A percentile compares a stretch with the other conserved stretches of the same genome.
Evolutionary conservation across 2,888 invertebrate genomes (phyloP).

Genomic region (Megamerina dolium): DNA sequence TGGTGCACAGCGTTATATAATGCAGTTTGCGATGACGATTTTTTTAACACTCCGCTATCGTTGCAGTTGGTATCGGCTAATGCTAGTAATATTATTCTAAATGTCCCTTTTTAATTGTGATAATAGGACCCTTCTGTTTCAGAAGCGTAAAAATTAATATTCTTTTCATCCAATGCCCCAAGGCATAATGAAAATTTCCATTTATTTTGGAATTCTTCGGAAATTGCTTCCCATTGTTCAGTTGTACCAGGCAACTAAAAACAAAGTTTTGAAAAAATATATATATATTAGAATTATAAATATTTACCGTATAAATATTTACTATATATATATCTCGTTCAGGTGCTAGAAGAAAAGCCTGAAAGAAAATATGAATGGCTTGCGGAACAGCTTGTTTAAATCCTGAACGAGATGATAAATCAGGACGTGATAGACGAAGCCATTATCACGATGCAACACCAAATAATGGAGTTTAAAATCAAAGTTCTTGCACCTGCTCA

Average conservation of each 20-base stretch:
- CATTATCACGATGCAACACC: neutral
- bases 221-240: conserved; percentile 6
- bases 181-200: conserved; percentile 13
- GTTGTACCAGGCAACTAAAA: neutral
- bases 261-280: neutral
- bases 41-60: conserved; percentile 1
- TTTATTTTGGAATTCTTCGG: conserved; percentile 6
- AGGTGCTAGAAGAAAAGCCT: neutral
- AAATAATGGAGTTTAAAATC: neutral
- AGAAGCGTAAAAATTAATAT: too few species aligned
- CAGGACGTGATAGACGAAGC: neutral
- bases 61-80: conserved; percentile 5
- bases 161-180: conserved; percentile 14
- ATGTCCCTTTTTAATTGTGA: conserved; percentile 8
- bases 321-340: neutral
- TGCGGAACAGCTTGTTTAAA: neutral
- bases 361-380: neutral
- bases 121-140: too few species aligned
- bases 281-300: neutral
- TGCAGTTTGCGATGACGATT: neutral
- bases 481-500: neutral
- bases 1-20: neutral
- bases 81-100: conserved; percentile 3
- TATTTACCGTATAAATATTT: neutral
- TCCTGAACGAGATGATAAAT: neutral